Base-by-base conservation (phyloP, 1,140 invertebrate genomes). In the Brachystomella parvula region DNA sequence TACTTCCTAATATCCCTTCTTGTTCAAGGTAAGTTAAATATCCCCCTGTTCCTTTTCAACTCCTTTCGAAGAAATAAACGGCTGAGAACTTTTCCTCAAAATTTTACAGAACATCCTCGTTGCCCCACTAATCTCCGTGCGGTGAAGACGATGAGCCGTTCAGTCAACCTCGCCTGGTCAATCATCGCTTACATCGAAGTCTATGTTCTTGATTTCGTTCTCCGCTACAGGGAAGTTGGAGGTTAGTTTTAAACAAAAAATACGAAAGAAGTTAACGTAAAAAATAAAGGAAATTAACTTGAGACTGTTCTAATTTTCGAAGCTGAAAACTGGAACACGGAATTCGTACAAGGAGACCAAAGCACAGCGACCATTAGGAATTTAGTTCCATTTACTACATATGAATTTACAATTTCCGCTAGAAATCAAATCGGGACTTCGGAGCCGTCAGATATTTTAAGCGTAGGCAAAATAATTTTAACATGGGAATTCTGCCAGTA, bases 21-120 rank as follows among this genome's bases (percentile, higher is more conserved):
- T 33, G 75, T 77, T 49, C 71, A 75, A 69, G 75, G 76, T 77
- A 70, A 19, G 24, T 53, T 53, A 9, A 53, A 53, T n/a, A n/a
- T n/a, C n/a, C n/a, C n/a, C n/a, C n/a, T n/a, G n/a, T n/a, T n/a
- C n/a, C n/a, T n/a, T n/a, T n/a, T n/a, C n/a, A n/a, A n/a, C n/a
- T n/a, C n/a, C n/a, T n/a, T n/a, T n/a, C n/a, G n/a, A n/a, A n/a
- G n/a, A n/a, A n/a, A n/a, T n/a, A n/a, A n/a, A n/a, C n/a, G n/a
- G n/a, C n/a, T n/a, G n/a, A n/a, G n/a, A n/a, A n/a, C n/a, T n/a
- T n/a, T n/a, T n/a, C n/a, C n/a, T n/a, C n/a, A n/a, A n/a, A n/a
- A n/a, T 44, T 44, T 44, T 44, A 12, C 9, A 53, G 49, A 53
- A 53, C 24, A 19, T 6, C 49, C 49, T 12, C 9, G 24, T 6